Evolutionary conservation across 2,113 vertebrate species (phyloP).

Genomic region (Synodontis membranacea): DNA sequence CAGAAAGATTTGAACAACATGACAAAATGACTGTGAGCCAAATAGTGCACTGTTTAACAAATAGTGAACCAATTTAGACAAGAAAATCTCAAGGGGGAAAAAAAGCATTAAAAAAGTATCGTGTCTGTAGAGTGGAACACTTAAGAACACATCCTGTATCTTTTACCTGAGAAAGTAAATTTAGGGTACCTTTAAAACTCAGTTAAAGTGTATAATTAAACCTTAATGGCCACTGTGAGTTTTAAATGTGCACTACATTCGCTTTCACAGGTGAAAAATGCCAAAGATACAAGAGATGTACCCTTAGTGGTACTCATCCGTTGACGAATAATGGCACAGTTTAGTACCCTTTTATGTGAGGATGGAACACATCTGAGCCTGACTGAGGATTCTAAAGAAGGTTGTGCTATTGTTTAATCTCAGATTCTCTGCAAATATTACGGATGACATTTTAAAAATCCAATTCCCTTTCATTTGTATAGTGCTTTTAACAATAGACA

Average conservation of each 20-base stretch:
- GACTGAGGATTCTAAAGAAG: neutral
- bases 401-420: neutral
- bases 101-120: neutral
- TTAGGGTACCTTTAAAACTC: neutral
- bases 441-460: neutral
- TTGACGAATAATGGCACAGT: neutral
- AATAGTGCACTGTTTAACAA: neutral
- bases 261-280: neutral
- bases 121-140: neutral
- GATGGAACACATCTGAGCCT: neutral
- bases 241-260: neutral
- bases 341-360: neutral
- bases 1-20: neutral
- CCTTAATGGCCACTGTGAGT: neutral
- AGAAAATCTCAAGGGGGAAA: neutral
- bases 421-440: neutral
- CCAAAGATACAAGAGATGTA: neutral
- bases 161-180: neutral
- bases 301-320: neutral
- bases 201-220: neutral
- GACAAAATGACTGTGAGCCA: neutral
- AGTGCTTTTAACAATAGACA: neutral
- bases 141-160: neutral
- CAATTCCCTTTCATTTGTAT: neutral
- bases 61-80: neutral